Conservation (phyloP, 2,113 vertebrate species). For the Canis aureus region DNA sequence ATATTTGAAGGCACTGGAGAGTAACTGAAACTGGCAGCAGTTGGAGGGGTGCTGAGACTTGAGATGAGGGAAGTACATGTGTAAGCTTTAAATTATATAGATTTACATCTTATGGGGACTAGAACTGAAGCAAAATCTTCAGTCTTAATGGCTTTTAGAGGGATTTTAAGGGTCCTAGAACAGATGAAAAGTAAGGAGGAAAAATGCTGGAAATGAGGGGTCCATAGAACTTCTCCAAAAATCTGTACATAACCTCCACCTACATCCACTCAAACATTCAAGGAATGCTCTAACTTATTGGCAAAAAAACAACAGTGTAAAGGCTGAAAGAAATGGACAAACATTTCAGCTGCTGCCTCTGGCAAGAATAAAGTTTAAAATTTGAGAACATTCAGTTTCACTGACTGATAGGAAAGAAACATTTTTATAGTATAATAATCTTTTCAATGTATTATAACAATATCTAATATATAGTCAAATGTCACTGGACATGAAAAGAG, state of each 20-base stretch:
- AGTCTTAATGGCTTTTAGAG: background rate
- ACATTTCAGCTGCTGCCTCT: background rate
- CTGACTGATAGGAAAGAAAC: background rate
- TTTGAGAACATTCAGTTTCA: background rate
- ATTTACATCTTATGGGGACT: background rate
- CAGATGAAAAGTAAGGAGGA: background rate
- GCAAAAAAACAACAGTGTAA: background rate
- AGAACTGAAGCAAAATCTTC: background rate
- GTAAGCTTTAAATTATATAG: background rate
- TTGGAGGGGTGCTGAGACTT: background rate
- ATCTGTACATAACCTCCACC: background rate
- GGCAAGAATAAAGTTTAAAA: background rate
- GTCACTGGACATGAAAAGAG: background rate
- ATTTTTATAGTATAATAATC: background rate
- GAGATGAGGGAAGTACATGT: background rate
- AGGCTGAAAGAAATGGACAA: background rate
- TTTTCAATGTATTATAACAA: background rate
- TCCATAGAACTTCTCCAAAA: background rate
- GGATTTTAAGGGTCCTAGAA: background rate
- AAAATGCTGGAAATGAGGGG: background rate
- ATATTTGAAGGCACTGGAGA: background rate
- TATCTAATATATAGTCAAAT: background rate
- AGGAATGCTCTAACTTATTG: background rate
- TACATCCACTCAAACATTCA: background rate
- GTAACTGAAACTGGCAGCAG: background rate